Evolutionary conservation across 2,797 vertebrate species (phyloP).

Genomic region (Oreochromis mossambicus): DNA sequence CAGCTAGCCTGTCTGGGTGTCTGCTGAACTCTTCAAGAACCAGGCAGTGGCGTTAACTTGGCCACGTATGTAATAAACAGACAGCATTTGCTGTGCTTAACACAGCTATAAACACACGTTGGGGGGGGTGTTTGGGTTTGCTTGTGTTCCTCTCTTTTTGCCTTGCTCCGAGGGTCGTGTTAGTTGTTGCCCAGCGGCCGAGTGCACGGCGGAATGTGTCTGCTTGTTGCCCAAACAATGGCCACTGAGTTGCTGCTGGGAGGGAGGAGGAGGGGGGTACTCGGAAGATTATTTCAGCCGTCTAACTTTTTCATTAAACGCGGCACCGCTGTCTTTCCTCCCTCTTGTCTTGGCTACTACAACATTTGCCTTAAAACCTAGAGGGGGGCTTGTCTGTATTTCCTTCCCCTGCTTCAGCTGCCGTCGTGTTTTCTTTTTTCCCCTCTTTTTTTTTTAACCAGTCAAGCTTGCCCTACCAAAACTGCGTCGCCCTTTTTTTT

Average conservation of each 20-base stretch:
- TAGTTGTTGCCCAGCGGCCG: conserved; percentile 53
- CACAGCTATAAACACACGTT: background rate
- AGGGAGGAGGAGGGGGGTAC: background rate
- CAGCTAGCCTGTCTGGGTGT: conserved; percentile 56
- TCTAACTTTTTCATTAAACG: conserved; percentile 45
- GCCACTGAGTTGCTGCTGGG: conserved; percentile 44
- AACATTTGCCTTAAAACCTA: background rate
- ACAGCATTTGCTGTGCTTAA: background rate
- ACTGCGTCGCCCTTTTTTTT: conserved; percentile 32
- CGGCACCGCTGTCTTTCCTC: background rate
- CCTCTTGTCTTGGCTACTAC: no score
- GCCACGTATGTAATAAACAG: background rate
- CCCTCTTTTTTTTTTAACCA: background rate
- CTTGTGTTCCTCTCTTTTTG: background rate
- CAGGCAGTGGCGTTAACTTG: background rate
- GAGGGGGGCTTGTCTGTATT: background rate
- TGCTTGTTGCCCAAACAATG: conserved; percentile 75
- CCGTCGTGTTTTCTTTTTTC: conserved; percentile 14
- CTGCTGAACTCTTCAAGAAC: conserved; percentile 41
- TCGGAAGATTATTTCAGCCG: conserved; percentile 1
- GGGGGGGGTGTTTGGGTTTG: background rate
- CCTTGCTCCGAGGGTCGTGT: background rate
- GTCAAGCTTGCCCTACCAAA: conserved; percentile 17
- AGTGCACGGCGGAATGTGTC: conserved; percentile 67
- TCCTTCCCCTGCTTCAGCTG: conserved; percentile 2